These are phyloP conservation scores for Anoplolepis gracilipes DNA, from an alignment of 1,140 invertebrate genomes.

Conservation along the genomic window DNA sequence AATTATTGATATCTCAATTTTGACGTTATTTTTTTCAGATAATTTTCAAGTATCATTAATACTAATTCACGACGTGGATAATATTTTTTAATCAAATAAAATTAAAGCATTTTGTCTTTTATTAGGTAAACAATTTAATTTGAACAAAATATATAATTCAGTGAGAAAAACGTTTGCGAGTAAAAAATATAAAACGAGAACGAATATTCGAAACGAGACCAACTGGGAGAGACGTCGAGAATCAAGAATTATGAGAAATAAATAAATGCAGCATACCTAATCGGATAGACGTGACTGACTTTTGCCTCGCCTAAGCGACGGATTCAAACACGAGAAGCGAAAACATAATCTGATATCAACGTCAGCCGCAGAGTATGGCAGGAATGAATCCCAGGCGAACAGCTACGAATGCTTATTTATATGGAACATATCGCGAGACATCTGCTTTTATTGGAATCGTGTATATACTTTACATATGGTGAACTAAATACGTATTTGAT, in stretches of 20 bases:
- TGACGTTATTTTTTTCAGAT: background rate
- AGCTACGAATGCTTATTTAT: constrained; percentile 6
- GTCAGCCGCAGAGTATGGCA: constrained; percentile 65
- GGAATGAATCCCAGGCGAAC: background rate
- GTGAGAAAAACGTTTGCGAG: background rate
- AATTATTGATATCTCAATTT: background rate
- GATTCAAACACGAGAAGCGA: constrained; percentile 58
- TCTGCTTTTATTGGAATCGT: background rate
- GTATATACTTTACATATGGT: background rate
- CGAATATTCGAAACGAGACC: background rate
- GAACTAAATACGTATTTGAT: constrained; percentile 13
- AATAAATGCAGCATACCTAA: constrained; percentile 58
- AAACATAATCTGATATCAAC: constrained; percentile 74
- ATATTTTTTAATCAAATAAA: background rate
- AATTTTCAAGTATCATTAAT: background rate
- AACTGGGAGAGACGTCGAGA: background rate
- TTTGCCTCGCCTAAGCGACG: constrained; percentile 39
- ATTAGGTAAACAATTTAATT: background rate
- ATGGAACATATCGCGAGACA: background rate
- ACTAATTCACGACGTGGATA: background rate
- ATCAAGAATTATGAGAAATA: constrained; percentile 47
- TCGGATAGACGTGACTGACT: constrained; percentile 57
- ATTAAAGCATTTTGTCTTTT: background rate
- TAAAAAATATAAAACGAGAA: background rate
- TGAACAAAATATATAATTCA: background rate